Evolutionary conservation across 2,797 vertebrate species (phyloP).

Genomic region (Lepidocolaptes lacrymiger): DNA sequence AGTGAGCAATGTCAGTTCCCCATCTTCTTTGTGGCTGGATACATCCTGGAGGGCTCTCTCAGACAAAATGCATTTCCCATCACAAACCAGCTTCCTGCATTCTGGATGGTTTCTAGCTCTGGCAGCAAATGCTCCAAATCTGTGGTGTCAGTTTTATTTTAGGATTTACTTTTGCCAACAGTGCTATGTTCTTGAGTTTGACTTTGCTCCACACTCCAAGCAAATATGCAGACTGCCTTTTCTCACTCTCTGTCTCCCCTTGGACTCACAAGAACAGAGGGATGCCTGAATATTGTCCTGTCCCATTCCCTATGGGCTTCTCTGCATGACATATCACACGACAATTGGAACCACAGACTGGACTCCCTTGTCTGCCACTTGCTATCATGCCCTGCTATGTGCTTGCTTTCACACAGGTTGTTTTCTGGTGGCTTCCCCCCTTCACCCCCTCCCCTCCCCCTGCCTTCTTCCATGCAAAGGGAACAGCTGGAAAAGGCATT

Average conservation of each 20-base stretch:
- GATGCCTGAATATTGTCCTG: background rate
- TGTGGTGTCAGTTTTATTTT: conserved; percentile 59
- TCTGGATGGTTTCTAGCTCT: conserved; percentile 45
- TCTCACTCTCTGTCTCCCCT: background rate
- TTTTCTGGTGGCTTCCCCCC: background rate
- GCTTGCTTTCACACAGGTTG: background rate
- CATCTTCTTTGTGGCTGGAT: conserved; percentile 59
- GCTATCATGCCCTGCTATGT: background rate
- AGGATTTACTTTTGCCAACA: conserved; percentile 25
- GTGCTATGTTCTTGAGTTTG: conserved; percentile 55
- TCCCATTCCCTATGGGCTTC: background rate
- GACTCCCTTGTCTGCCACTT: background rate
- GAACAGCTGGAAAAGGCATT: background rate
- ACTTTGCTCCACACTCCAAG: conserved; percentile 26
- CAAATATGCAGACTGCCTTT: background rate
- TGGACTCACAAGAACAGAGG: background rate
- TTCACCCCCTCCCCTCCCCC: too few relatives aligned
- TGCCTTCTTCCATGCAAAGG: background rate
- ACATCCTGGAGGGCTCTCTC: conserved; percentile 57
- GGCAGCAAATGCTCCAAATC: conserved; percentile 28
- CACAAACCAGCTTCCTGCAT: conserved; percentile 55
- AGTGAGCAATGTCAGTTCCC: conserved; percentile 49
- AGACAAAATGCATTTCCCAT: conserved; percentile 58
- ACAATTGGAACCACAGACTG: background rate
- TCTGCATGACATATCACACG: accelerated